Percentiles rank a stretch among this genome's conserved stretches.
Evolutionary conservation across 2,797 vertebrate genomes (phyloP).

Genomic region (Eulemur rubriventer): DNA sequence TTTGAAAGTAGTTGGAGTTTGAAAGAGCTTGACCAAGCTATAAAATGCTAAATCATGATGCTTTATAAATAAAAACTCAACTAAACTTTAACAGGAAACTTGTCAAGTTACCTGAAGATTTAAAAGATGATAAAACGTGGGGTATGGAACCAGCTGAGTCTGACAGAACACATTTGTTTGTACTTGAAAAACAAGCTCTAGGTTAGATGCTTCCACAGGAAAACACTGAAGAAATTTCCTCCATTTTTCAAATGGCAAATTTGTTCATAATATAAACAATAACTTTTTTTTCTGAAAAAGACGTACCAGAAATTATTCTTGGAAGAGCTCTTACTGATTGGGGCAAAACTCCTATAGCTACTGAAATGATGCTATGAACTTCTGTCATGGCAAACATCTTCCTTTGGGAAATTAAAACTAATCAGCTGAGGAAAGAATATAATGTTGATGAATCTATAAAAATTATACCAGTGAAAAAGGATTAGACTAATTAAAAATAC

Average conservation of each 20-base stretch:
- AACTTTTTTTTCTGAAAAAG: background rate
- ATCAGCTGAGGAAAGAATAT: background rate
- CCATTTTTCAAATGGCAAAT: background rate
- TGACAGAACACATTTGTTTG: background rate
- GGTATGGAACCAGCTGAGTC: background rate
- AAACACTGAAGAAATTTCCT: background rate
- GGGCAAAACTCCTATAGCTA: background rate
- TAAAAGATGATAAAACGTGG: background rate
- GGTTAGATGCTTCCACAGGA: background rate
- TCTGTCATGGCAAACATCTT: background rate
- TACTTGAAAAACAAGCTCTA: background rate
- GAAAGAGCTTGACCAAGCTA: background rate
- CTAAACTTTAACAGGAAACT: background rate
- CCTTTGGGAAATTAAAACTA: background rate
- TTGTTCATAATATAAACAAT: background rate
- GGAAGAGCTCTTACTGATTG: background rate
- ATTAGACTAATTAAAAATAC: slow-evolving; percentile 9
- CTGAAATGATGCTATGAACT: background rate
- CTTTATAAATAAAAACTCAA: background rate
- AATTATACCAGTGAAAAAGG: background rate
- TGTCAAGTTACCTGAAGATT: background rate
- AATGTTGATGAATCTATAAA: background rate
- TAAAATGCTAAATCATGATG: background rate
- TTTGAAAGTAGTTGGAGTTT: background rate
- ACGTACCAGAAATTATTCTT: background rate